Conservation (phyloP, 2,113 vertebrate species). For the Condylura cristata region DNA sequence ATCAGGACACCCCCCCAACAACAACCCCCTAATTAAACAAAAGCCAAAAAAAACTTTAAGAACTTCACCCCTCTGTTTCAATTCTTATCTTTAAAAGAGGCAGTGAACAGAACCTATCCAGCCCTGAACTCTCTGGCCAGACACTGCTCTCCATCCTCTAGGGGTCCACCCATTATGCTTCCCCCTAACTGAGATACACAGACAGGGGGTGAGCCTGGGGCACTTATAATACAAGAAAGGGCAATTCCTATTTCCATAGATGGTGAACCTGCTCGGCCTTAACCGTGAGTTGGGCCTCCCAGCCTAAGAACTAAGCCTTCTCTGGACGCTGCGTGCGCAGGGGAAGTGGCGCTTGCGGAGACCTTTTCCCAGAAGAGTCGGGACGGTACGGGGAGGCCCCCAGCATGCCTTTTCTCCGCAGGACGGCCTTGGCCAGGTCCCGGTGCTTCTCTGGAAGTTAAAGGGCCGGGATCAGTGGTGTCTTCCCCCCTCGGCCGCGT, state of each 20-base stretch:
- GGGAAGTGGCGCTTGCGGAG: not conserved
- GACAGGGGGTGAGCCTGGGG: not conserved
- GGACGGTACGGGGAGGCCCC: slow-evolving; percentile 84
- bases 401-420: slow-evolving; percentile 93
- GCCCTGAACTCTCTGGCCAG: not conserved
- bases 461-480: slow-evolving; percentile 51
- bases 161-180: not conserved
- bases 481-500: not conserved
- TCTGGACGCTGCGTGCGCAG: not conserved
- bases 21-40: not conserved
- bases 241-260: not conserved
- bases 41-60: not conserved
- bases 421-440: slow-evolving; percentile 91
- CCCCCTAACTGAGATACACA: not conserved
- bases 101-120: not conserved
- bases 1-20: not conserved
- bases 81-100: not conserved
- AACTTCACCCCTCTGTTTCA: not conserved
- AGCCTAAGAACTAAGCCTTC: not conserved
- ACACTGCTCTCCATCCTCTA: not conserved
- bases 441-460: slow-evolving; percentile 91
- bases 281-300: not conserved
- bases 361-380: slow-evolving; percentile 90
- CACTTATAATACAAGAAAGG: not conserved
- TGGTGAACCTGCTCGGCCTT: not conserved